These are phyloP conservation scores for Orthosia gothica DNA, from an alignment of 2,888 invertebrate species.

Conservation along the genomic window DNA sequence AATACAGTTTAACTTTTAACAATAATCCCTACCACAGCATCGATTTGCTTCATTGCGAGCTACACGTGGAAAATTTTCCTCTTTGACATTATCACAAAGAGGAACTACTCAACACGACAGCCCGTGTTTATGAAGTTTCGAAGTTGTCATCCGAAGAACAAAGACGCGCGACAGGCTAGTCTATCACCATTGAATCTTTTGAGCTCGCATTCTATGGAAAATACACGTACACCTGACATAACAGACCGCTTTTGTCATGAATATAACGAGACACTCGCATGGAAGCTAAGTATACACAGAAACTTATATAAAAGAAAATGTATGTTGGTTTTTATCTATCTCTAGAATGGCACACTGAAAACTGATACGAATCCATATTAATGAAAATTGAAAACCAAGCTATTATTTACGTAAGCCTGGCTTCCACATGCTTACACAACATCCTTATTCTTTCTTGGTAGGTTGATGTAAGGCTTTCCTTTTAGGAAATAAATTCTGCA, in stretches of 20 bases:
- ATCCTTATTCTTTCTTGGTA: not conserved
- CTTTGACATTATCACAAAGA: slow-evolving; percentile 24
- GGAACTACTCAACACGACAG: slow-evolving; percentile 22
- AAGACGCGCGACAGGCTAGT: slow-evolving; percentile 34
- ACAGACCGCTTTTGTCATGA: slow-evolving; percentile 47
- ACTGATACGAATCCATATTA: not conserved
- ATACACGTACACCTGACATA: slow-evolving; percentile 8
- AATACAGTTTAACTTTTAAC: not conserved
- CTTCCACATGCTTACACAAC: not conserved
- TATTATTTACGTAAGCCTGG: not conserved
- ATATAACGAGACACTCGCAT: slow-evolving; percentile 36
- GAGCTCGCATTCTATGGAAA: slow-evolving; percentile 40
- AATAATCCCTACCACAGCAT: not conserved
- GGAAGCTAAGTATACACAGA: slow-evolving; percentile 21
- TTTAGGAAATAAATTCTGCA: not conserved
- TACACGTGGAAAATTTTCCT: slow-evolving; percentile 6
- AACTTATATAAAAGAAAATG: slow-evolving; percentile 27
- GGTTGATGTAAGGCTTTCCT: not conserved
- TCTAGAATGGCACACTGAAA: not conserved
- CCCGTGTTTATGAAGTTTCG: slow-evolving; percentile 39
- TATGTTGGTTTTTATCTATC: not conserved
- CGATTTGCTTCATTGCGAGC: not conserved
- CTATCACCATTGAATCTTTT: slow-evolving; percentile 43
- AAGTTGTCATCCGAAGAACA: slow-evolving; percentile 37
- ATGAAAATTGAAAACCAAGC: not conserved